Conservation (phyloP, 1,140 invertebrate genomes). For the Calosoma granatense region DNA sequence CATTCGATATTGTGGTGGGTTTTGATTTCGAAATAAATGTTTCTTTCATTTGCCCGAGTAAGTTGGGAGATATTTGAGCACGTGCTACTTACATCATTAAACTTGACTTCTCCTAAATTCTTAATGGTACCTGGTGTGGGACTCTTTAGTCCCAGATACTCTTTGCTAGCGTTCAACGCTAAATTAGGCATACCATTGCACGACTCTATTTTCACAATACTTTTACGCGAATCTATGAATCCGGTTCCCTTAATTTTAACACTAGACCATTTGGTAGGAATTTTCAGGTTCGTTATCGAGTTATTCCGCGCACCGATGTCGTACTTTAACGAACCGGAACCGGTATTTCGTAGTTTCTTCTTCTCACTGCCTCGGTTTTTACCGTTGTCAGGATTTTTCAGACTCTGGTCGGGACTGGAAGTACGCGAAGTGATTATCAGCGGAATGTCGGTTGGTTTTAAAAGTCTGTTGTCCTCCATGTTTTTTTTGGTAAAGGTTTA, state of each 20-base stretch:
- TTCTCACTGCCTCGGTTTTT: slow-evolving; percentile 13
- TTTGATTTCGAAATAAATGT: too few relatives aligned
- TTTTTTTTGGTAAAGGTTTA: not conserved
- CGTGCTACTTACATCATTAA: too few relatives aligned
- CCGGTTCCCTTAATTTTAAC: slow-evolving; percentile 46
- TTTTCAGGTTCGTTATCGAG: slow-evolving; percentile 25
- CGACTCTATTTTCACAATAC: slow-evolving; percentile 46
- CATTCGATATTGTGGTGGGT: too few relatives aligned
- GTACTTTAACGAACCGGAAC: slow-evolving; percentile 27
- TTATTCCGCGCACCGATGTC: slow-evolving; percentile 27
- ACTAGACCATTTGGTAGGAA: slow-evolving; percentile 42
- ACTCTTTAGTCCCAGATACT: slow-evolving; percentile 29
- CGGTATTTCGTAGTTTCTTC: slow-evolving; percentile 2
- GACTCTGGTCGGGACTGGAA: slow-evolving; percentile 19
- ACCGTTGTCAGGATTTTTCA: slow-evolving; percentile 11
- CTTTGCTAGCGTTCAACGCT: slow-evolving; percentile 36
- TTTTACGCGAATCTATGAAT: slow-evolving; percentile 39
- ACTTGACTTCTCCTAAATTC: slow-evolving; percentile 33
- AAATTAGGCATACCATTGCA: slow-evolving; percentile 42
- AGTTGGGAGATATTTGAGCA: too few relatives aligned
- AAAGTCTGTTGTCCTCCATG: slow-evolving; percentile 19
- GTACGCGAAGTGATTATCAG: slow-evolving; percentile 27
- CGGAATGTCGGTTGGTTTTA: slow-evolving; percentile 27
- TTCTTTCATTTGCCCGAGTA: too few relatives aligned
- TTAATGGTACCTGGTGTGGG: slow-evolving; percentile 25